These are phyloP conservation scores for Cyanoderma ruficeps DNA, from an alignment of 2,113 vertebrate genomes.

Conservation along the genomic window DNA sequence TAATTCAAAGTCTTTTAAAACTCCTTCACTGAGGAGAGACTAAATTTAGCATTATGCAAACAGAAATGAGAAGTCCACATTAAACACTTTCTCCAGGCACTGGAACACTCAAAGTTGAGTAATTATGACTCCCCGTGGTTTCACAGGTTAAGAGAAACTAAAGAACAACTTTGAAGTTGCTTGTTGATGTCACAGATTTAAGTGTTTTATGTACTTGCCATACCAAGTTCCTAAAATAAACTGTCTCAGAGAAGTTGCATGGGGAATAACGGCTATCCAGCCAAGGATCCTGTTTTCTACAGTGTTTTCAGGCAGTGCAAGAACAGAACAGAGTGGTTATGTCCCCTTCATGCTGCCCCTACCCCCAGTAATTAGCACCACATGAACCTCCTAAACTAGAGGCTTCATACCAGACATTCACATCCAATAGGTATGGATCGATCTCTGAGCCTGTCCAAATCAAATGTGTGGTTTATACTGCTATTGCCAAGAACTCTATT, in stretches of 20 bases:
- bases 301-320: not conserved
- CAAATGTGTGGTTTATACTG: not conserved
- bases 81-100: constrained; percentile 35
- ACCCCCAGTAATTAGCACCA: not conserved
- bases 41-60: not conserved
- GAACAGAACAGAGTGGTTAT: not conserved
- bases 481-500: not conserved
- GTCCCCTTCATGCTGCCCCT: not conserved
- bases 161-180: constrained; percentile 43
- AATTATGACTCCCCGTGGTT: constrained; percentile 10
- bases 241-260: not conserved
- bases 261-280: not conserved
- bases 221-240: constrained; percentile 52
- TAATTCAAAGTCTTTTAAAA: not conserved
- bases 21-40: not conserved
- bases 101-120: constrained; percentile 38
- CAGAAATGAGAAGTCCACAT: constrained; percentile 29
- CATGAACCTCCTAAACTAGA: not conserved
- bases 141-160: constrained; percentile 45
- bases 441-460: not conserved
- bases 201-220: constrained; percentile 39
- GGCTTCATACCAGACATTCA: not conserved
- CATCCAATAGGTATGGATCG: not conserved
- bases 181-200: constrained; percentile 29
- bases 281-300: not conserved